A percentile compares a stretch with the other conserved stretches of the same genome.
These are phyloP conservation scores for Podarcis raffonei DNA, from an alignment of 2,113 vertebrate species.

Conservation along the genomic window DNA sequence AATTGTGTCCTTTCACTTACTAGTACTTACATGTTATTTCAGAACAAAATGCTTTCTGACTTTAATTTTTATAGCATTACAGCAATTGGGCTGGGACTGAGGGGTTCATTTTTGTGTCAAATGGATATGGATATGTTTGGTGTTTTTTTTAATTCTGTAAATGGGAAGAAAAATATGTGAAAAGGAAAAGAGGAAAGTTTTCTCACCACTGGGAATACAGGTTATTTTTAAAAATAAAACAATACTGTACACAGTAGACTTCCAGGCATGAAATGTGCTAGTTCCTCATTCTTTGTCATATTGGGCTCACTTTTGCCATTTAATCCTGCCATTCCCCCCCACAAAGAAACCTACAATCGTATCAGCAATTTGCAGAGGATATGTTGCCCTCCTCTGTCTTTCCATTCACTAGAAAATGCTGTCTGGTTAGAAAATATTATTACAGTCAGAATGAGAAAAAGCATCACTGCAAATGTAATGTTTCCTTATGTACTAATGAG, in stretches of 20 bases:
- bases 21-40: accelerated
- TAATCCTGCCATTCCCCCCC: background rate
- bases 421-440: background rate
- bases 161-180: slow-evolving; percentile 8
- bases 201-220: background rate
- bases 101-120: background rate
- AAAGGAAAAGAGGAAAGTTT: background rate
- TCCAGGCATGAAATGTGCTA: background rate
- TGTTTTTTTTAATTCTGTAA: background rate
- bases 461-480: slow-evolving; percentile 1
- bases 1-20: background rate
- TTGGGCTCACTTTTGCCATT: background rate
- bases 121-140: too few species aligned
- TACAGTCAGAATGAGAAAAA: background rate
- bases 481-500: background rate
- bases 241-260: background rate
- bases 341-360: background rate
- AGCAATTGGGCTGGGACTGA: background rate
- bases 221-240: background rate
- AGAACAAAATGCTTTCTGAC: background rate
- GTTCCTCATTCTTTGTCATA: background rate
- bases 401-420: background rate
- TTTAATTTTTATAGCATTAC: background rate
- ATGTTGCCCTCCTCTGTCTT: background rate
- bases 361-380: background rate